phyloP scores from a whole-genome alignment of 2,797 vertebrate species.

The Oreochromis grahami region DNA sequence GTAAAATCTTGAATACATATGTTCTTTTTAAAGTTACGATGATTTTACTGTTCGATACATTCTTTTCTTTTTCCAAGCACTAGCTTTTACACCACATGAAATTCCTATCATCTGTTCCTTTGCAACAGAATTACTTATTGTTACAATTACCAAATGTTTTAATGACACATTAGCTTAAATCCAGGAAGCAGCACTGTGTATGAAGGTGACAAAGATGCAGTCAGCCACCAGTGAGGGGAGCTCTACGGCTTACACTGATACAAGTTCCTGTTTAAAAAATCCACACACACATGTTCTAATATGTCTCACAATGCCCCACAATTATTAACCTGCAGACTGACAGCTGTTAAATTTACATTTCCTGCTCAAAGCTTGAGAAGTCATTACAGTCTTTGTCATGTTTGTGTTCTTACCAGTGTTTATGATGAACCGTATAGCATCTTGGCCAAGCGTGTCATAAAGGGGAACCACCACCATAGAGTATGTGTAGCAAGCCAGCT shows the following conservation, averaged over 20 bases:
- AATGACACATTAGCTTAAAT: background rate
- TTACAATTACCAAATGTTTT: background rate
- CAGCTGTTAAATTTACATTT: background rate
- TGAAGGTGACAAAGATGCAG: background rate
- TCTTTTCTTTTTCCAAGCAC: fast-evolving
- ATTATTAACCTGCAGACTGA: background rate
- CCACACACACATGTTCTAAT: background rate
- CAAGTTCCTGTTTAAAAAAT: background rate
- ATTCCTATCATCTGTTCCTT: background rate
- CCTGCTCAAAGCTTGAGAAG: background rate
- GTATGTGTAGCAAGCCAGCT: conserved; percentile 97
- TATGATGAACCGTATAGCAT: conserved; percentile 94
- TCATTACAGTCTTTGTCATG: background rate
- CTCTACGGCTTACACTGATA: background rate
- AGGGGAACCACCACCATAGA: conserved; percentile 98
- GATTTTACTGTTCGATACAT: background rate
- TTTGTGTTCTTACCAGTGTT: conserved; percentile 84
- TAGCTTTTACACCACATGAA: background rate
- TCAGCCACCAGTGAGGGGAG: background rate
- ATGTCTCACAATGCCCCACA: background rate
- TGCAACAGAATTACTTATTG: background rate
- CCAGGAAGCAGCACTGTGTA: background rate
- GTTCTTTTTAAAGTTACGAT: background rate
- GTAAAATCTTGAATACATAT: background rate
- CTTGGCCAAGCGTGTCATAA: conserved; percentile 92